Evolutionary conservation across 2,113 vertebrate species (phyloP).

Genomic region (Lota lota): DNA sequence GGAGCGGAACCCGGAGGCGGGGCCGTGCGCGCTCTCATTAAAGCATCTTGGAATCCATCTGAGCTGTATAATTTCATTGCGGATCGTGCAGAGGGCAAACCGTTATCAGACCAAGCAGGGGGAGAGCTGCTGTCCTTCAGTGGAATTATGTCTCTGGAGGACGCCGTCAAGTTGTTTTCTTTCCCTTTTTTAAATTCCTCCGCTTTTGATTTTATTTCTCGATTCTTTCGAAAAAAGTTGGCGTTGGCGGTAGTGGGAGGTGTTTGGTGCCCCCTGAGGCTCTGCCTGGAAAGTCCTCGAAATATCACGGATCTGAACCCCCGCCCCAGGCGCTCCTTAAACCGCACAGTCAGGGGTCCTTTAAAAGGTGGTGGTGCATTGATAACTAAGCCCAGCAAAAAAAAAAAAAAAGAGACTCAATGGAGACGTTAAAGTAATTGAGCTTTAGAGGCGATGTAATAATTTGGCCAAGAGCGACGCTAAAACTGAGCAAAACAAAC

Average conservation of each 20-base stretch:
- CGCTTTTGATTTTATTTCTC: slow-evolving; percentile 11
- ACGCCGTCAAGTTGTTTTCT: slow-evolving; percentile 23
- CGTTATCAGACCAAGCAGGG: slow-evolving; percentile 37
- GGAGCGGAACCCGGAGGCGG: slow-evolving; percentile 43
- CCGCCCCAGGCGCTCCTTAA: slow-evolving; percentile 59
- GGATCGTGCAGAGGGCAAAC: slow-evolving; percentile 41
- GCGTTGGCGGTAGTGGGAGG: slow-evolving; percentile 46
- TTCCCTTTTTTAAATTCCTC: not conserved
- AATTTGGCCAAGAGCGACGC: slow-evolving; percentile 57
- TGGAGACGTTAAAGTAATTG: slow-evolving; percentile 54
- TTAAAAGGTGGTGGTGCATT: slow-evolving; percentile 69
- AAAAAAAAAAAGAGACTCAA: slow-evolving; percentile 58
- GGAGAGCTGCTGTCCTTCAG: slow-evolving; percentile 26
- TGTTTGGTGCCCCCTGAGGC: slow-evolving; percentile 60
- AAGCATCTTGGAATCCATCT: slow-evolving; percentile 53
- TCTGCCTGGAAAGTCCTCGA: slow-evolving; percentile 53
- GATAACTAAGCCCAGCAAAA: slow-evolving; percentile 70
- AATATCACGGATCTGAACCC: slow-evolving; percentile 54
- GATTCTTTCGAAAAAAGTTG: slow-evolving; percentile 14
- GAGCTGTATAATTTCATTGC: slow-evolving; percentile 45
- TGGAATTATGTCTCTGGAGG: slow-evolving; percentile 38
- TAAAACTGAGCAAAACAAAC: slow-evolving; percentile 66
- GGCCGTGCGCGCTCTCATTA: slow-evolving; percentile 40
- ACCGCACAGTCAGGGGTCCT: slow-evolving; percentile 48
- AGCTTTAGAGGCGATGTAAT: slow-evolving; percentile 58